A percentile compares a stretch with the other conserved stretches of the same genome.
Evolutionary conservation across 2,888 invertebrate species (phyloP).

Genomic region (Lepidochrysops patricia): DNA sequence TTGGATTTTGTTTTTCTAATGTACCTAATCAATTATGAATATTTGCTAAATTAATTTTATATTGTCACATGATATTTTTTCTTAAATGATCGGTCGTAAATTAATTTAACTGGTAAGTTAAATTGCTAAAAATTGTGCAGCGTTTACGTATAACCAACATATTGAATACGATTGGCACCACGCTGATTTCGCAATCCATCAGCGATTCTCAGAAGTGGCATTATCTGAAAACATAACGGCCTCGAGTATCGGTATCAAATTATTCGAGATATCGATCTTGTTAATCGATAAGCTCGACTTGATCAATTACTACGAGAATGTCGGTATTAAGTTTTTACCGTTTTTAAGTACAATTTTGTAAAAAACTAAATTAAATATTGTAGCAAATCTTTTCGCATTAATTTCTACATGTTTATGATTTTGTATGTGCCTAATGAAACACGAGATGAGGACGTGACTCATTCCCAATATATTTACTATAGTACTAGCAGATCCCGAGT

Average conservation of each 20-base stretch:
- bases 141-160: conserved; percentile 12
- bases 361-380: no score
- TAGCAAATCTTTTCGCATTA: no score
- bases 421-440: no score
- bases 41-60: not conserved
- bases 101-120: not conserved
- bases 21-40: no score
- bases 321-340: conserved; percentile 11
- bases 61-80: not conserved
- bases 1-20: no score
- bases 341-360: no score
- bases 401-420: no score
- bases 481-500: no score
- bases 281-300: conserved; percentile 8
- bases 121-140: not conserved
- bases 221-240: conserved; percentile 27
- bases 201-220: conserved; percentile 31
- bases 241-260: conserved; percentile 29
- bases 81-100: not conserved
- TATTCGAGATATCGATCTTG: conserved; percentile 29
- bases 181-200: conserved; percentile 29
- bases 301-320: conserved; percentile 25
- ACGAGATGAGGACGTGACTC: no score
- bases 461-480: no score
- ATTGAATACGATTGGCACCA: conserved; percentile 31